Evolutionary conservation across 2,797 vertebrate species (phyloP).

Genomic region (Platyrinchus mystaceus): DNA sequence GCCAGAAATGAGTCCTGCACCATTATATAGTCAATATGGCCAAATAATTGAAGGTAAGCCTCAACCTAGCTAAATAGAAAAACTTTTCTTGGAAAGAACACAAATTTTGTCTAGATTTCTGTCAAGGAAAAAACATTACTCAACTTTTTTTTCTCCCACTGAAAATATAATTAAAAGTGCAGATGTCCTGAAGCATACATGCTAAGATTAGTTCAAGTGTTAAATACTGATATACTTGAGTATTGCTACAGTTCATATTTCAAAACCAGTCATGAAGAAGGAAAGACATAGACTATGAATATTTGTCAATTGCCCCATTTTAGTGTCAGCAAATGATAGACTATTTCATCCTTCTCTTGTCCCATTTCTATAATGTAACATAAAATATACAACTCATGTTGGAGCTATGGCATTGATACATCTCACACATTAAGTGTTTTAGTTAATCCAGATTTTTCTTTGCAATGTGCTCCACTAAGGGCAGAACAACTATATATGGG

Average conservation of each 20-base stretch:
- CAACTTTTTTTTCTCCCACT: background rate
- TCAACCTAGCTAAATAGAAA: background rate
- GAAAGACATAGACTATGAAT: background rate
- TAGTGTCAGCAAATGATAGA: background rate
- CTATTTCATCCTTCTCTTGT: background rate
- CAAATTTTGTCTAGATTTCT: background rate
- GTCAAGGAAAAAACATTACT: background rate
- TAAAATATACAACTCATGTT: background rate
- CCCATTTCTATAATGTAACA: background rate
- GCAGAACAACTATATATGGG: background rate
- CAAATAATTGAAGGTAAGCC: background rate
- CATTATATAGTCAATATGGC: background rate
- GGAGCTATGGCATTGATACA: background rate
- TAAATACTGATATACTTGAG: background rate
- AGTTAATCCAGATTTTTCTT: background rate
- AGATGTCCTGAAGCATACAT: background rate
- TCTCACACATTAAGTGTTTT: background rate
- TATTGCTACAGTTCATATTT: background rate
- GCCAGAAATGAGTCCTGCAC: background rate
- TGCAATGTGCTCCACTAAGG: background rate
- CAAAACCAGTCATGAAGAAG: background rate
- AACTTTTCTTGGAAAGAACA: background rate
- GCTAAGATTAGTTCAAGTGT: background rate
- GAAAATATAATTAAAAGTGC: background rate
- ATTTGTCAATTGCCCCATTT: background rate